Base-by-base conservation (phyloP, 2,888 invertebrate species). In the Spialia ferax region DNA sequence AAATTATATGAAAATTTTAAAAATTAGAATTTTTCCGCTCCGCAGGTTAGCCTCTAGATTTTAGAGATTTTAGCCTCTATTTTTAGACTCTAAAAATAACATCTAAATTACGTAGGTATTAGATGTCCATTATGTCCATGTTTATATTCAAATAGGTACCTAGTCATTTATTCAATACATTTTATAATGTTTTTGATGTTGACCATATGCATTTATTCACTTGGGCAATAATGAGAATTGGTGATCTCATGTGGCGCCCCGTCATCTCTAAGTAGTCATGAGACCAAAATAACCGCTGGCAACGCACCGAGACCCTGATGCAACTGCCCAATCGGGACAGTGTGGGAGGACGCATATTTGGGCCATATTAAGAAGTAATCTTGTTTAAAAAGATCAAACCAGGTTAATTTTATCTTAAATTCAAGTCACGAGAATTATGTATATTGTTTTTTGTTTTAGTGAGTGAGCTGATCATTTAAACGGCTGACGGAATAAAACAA, bases 161-260 rank as follows among this genome's bases (percentile, higher is more conserved):
- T n/a, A n/a, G n/a, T n/a, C n/a, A 29, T 5, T 29, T 29, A 29
- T 29, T 29, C 29, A 29, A 29, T 7, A 29, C 29, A 11, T 35
- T 13, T 13, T 13, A 35, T 22, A 5, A 15, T 50, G 23, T 52
- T 72, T 71, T 72, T 74, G 71, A 71, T 73, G 72, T 69, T 72
- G 71, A 73, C 69, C 73, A 67, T 68, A 71, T 63, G 60, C 64
- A 56, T 64, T 71, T 73, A 67, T 73, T 70, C 76, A 73, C 75
- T 77, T 77, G 77, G 76, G 74, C 77, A 79, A 78, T 80, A 85
- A 81, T 78, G 80, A 77, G 82, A 78, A 80, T 74, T 82, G 88
- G 86, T 91, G 91, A 92, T 89, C 90, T 91, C 91, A 91, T 79
- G 73, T 77, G 85, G 82, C 80, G 84, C 81, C 82, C 84, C 86